Base-by-base conservation (phyloP, 2,113 vertebrate species). In the Eidolon helvum region DNA sequence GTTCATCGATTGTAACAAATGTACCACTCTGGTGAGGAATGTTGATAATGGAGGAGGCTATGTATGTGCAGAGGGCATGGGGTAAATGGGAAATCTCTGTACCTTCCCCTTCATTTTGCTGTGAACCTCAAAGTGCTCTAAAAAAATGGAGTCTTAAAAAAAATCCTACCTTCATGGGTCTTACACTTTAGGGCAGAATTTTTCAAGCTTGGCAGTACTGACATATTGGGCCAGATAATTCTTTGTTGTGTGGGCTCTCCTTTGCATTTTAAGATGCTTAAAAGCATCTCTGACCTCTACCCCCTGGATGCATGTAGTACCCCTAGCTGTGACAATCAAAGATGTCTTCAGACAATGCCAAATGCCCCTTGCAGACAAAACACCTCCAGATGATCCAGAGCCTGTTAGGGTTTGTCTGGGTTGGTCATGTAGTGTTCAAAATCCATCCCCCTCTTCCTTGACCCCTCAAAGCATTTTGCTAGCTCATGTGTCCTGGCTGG, bases 191-290 rank as follows among this genome's bases (percentile, higher is more conserved):
- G 48, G 40, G 10, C 19, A 45, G 26, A 33, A 8, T 55, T 63
- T 61, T 66, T 63, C 14, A 57, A n/a, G n/a, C 3, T 28, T 30
- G 85, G 79, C 72, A 57, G 24, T 7, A 38, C 1, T 75, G 30
- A 43, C 4, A 8, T 38, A 22, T 16, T 4, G 33, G 26, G 33
- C 38, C 7, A 35, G 50, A 24, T 1, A 8, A 4, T 16, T 28
- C 43, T 71, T 30, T 22, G 72, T 21, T 35, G 40, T 9, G 38
- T 40, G 45, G 4, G 19, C 30, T 0, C 7, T 53, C n/a, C 35
- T 38, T 10, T 7, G 57, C 6, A 1, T 6, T 19, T 6, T 4
- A 53, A 66, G 9, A 43, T 14, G 2, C 35, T 45, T 0, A 55
- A 38, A 7, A 45, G 35, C 24, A 63, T 12, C 18, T 33, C 38